Evolutionary conservation across 2,888 invertebrate genomes (phyloP).

Genomic region (Brenthis hecate): DNA sequence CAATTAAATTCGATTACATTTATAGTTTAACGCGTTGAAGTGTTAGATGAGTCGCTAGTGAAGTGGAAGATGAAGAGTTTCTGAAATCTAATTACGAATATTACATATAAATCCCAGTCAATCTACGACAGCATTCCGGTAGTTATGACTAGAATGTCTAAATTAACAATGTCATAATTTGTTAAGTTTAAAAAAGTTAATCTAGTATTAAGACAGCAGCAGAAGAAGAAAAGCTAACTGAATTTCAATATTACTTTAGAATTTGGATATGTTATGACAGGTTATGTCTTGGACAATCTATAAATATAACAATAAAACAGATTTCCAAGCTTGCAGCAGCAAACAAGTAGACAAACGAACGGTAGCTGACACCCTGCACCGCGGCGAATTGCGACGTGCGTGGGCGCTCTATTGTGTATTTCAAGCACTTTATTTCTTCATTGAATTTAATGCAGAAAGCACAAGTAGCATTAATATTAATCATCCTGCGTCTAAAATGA

Average conservation of each 20-base stretch:
- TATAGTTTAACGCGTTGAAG: conserved; percentile 51
- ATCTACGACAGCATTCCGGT: conserved; percentile 49
- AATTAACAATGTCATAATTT: too few species aligned
- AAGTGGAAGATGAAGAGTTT: conserved; percentile 76
- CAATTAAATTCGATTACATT: conserved; percentile 51
- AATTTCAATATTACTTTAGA: too few species aligned
- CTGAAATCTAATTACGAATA: conserved; percentile 75
- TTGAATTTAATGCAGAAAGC: conserved; percentile 62
- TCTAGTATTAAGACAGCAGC: too few species aligned
- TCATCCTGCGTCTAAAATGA: conserved; percentile 56
- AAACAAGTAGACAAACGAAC: conserved; percentile 49
- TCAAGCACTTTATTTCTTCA: conserved; percentile 65
- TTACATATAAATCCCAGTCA: conserved; percentile 80
- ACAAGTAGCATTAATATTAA: conserved; percentile 67
- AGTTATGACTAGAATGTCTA: neutral
- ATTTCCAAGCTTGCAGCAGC: conserved; percentile 18
- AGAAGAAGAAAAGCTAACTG: too few species aligned
- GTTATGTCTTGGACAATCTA: neutral
- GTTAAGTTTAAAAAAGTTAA: too few species aligned
- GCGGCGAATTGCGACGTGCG: conserved; percentile 60
- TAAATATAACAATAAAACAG: conserved; percentile 23
- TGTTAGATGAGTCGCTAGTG: conserved; percentile 66
- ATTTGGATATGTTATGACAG: too few species aligned
- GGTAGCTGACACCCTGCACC: conserved; percentile 68
- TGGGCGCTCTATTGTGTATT: conserved; percentile 64